A percentile compares a stretch with the other conserved stretches of the same genome.
phyloP scores from a whole-genome alignment of 1,140 invertebrate species.

The Brachionus rotundiformis region DNA sequence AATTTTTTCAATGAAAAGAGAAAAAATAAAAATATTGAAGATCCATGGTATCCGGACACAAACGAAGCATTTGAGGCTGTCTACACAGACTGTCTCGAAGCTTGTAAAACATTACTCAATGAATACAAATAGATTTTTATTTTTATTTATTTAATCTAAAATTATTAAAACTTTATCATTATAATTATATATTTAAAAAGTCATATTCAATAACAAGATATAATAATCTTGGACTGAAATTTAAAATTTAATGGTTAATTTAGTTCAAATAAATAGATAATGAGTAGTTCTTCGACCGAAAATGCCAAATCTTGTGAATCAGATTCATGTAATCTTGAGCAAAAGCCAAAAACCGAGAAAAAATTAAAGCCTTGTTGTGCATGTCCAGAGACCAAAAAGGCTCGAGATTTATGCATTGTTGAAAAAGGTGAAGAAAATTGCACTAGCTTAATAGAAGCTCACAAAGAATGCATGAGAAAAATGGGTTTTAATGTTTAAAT shows the following conservation, averaged over 20 bases:
- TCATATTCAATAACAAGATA: no score
- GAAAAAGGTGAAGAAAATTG: slow-evolving; percentile 91
- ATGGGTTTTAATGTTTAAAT: slow-evolving; percentile 87
- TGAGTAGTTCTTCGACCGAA: not conserved
- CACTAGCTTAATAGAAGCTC: slow-evolving; percentile 83
- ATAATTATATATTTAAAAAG: no score
- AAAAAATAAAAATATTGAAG: slow-evolving; percentile 44
- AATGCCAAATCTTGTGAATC: not conserved
- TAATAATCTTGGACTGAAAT: not conserved
- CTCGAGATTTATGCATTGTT: slow-evolving; percentile 85
- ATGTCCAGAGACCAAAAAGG: slow-evolving; percentile 91
- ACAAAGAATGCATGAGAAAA: slow-evolving; percentile 91
- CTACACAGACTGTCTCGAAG: slow-evolving; percentile 41
- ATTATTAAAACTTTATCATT: not conserved
- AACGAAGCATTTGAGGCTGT: slow-evolving; percentile 39
- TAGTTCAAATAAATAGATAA: not conserved
- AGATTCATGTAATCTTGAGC: not conserved
- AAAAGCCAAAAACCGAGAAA: slow-evolving; percentile 15
- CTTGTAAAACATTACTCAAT: not conserved
- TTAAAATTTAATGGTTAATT: not conserved
- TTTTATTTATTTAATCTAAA: not conserved
- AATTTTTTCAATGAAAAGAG: slow-evolving; percentile 37
- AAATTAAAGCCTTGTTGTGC: slow-evolving; percentile 79
- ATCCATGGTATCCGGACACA: slow-evolving; percentile 49
- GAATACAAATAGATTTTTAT: not conserved